Evolutionary conservation across 2,888 invertebrate genomes (phyloP).

Genomic region (Julus scandinavius): DNA sequence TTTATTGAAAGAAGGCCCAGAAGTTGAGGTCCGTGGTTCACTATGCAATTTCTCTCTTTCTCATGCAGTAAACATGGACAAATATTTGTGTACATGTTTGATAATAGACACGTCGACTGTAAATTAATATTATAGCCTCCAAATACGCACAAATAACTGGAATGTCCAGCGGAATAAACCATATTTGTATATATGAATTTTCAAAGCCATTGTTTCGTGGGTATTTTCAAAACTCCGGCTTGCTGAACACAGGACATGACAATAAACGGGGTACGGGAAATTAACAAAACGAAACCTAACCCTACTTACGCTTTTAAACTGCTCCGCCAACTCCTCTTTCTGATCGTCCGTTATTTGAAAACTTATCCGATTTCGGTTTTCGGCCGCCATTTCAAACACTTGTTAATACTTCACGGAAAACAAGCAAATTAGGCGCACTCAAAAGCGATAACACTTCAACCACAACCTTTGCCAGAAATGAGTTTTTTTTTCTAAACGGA

Average conservation of each 20-base stretch:
- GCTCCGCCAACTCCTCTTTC: conserved; percentile 79
- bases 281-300: conserved; percentile 8
- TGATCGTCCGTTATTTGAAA: conserved; percentile 74
- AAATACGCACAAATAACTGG: not conserved
- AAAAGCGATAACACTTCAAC: not conserved
- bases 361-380: conserved; percentile 55
- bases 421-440: conserved; percentile 37
- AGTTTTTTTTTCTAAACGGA: conserved; percentile 6
- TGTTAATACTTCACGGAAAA: not conserved
- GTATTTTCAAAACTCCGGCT: not conserved
- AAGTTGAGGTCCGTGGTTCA: not conserved
- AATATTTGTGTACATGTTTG: not conserved
- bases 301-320: conserved; percentile 77
- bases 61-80: not conserved
- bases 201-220: conserved; percentile 4
- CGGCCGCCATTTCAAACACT: conserved; percentile 48
- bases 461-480: conserved; percentile 51
- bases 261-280: not conserved
- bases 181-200: not conserved
- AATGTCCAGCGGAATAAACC: not conserved
- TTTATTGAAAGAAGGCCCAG: not conserved
- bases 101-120: no score
- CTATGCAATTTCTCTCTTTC: not conserved
- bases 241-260: not conserved
- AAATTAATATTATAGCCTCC: not conserved